Percentiles rank a stretch among this genome's conserved stretches.
Conservation (phyloP, 1,140 invertebrate genomes). For the Drosophila carrolli region DNA sequence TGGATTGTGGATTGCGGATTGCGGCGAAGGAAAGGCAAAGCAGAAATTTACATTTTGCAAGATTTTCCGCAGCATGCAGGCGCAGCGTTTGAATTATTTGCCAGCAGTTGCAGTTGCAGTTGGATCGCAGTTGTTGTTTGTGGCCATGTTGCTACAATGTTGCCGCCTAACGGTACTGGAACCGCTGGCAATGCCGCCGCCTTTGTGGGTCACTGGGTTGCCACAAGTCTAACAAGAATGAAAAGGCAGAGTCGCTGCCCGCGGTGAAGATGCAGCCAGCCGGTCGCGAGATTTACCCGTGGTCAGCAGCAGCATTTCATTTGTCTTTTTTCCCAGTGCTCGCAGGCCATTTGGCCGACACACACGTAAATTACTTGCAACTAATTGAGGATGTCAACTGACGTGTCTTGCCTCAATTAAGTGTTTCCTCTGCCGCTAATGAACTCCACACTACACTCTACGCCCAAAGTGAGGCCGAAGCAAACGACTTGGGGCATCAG, state of each 20-base stretch:
- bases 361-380: constrained; percentile 73
- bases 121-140: constrained; percentile 21
- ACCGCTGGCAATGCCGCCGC: constrained; percentile 51
- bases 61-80: constrained; percentile 46
- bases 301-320: constrained; percentile 22
- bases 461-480: constrained; percentile 10
- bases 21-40: constrained; percentile 13
- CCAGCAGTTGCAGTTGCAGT: constrained; percentile 19
- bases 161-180: constrained; percentile 65
- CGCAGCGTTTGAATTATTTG: constrained; percentile 22
- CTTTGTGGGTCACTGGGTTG: constrained; percentile 79
- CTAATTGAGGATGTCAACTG: constrained; percentile 82
- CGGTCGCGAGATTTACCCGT: constrained; percentile 35
- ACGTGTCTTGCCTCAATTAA: constrained; percentile 72
- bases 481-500: constrained; percentile 27
- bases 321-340: constrained; percentile 13
- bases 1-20: constrained; percentile 46
- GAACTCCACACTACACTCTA: constrained; percentile 22
- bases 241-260: constrained; percentile 22
- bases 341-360: constrained; percentile 40
- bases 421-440: constrained; percentile 62
- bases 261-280: constrained; percentile 28
- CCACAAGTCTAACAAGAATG: constrained; percentile 52
- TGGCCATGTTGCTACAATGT: constrained; percentile 59
- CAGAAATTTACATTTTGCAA: constrained; percentile 72